Conservation (phyloP, 2,888 invertebrate genomes). For the Isotomurus palustris region DNA sequence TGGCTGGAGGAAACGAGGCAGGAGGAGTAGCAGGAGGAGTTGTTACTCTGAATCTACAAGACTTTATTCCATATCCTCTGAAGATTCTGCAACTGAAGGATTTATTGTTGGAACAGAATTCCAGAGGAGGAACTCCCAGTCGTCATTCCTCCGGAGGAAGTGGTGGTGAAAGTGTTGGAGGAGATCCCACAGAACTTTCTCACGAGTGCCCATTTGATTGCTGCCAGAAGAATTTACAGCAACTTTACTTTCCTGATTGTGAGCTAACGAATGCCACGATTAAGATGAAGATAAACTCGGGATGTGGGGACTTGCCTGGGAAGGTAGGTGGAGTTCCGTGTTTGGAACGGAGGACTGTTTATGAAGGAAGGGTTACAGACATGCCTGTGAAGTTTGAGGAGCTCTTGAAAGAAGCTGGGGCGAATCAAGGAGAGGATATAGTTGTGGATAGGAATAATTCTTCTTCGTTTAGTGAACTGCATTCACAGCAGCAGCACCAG, state of each 20-base stretch:
- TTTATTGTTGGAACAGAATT: neutral
- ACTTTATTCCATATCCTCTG: neutral
- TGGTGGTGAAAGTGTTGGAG: no score
- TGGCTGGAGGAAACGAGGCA: no score
- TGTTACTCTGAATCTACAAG: neutral
- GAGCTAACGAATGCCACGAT: slow-evolving; percentile 1
- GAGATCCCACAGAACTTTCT: neutral
- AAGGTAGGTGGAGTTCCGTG: neutral
- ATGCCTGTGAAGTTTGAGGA: slow-evolving; percentile 31
- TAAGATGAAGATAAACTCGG: neutral
- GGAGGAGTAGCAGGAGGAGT: no score
- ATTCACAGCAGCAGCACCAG: no score
- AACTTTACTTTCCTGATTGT: neutral
- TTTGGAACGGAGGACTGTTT: neutral
- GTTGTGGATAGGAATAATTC: no score
- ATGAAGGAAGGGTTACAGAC: slow-evolving; percentile 24
- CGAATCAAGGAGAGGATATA: no score
- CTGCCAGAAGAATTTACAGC: slow-evolving; percentile 1
- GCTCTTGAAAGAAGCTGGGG: slow-evolving; percentile 12
- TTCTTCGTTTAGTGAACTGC: no score
- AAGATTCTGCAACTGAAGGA: neutral
- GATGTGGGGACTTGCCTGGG: neutral
- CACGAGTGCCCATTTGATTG: slow-evolving; percentile 4
- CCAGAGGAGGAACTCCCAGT: no score
- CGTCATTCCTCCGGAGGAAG: no score